These are phyloP conservation scores for Vanessa cardui DNA, from an alignment of 2,888 invertebrate species.

Conservation along the genomic window DNA sequence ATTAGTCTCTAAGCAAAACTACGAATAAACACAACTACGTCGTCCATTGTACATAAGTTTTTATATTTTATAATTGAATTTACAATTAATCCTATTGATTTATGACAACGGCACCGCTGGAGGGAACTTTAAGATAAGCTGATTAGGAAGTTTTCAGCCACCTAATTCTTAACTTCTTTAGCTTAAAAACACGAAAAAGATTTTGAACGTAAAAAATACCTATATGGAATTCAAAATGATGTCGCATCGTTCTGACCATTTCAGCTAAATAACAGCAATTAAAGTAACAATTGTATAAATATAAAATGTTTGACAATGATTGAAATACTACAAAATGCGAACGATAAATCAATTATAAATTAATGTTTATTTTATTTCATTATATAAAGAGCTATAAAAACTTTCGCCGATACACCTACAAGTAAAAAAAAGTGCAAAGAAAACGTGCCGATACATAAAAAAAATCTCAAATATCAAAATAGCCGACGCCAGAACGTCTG, in stretches of 20 bases:
- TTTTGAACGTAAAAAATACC: no score
- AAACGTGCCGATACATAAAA: constrained; percentile 22
- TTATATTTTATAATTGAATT: no score
- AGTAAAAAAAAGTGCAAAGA: neutral
- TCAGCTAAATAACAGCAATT: neutral
- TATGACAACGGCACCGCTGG: no score
- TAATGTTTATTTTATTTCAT: constrained; percentile 10
- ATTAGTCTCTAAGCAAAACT: no score
- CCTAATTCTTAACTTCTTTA: no score
- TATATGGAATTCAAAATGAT: no score
- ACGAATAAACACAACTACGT: no score
- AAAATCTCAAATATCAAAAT: constrained; percentile 20
- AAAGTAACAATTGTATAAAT: neutral
- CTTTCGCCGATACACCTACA: constrained; percentile 8
- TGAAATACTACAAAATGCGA: neutral
- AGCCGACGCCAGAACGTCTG: constrained; percentile 53
- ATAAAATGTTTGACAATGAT: neutral
- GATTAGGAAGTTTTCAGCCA: no score
- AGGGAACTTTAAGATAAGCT: no score
- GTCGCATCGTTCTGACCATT: neutral
- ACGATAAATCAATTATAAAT: neutral
- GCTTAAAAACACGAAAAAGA: no score
- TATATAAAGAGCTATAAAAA: constrained; percentile 1
- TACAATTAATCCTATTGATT: no score
- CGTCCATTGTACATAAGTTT: no score